These are phyloP conservation scores for Dicranocentrus wangi DNA, from an alignment of 2,888 invertebrate genomes.

Conservation along the genomic window DNA sequence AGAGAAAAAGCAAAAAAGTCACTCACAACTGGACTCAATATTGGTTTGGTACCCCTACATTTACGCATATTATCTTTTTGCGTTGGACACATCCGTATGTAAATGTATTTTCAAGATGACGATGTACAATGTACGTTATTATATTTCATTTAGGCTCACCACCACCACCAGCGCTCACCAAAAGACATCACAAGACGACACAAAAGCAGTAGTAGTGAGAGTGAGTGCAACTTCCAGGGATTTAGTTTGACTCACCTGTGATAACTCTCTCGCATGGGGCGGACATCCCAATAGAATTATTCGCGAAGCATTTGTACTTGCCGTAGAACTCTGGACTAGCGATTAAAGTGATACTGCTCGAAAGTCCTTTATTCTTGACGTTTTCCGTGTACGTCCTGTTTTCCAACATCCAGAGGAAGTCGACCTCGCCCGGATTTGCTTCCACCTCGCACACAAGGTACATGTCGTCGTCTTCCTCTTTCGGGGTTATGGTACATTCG, in stretches of 20 bases:
- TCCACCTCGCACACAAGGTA: conserved; percentile 86
- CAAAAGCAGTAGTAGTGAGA: conserved; percentile 24
- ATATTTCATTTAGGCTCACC: conserved; percentile 28
- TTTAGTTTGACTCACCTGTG: conserved; percentile 76
- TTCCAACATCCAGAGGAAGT: conserved; percentile 89
- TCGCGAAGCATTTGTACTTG: conserved; percentile 89
- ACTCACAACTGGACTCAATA: conserved; percentile 35
- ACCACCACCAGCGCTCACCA: conserved; percentile 48
- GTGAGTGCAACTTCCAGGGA: too few species aligned
- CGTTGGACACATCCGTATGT: not conserved
- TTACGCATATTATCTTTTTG: conserved; percentile 31
- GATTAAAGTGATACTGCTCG: conserved; percentile 81
- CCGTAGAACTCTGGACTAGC: conserved; percentile 80
- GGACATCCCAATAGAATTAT: conserved; percentile 85
- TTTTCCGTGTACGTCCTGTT: conserved; percentile 87
- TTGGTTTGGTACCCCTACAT: conserved; percentile 13
- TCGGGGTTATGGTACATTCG: conserved; percentile 86
- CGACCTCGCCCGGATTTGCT: conserved; percentile 86
- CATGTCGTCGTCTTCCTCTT: conserved; percentile 83
- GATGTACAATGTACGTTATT: not conserved
- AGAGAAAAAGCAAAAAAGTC: conserved; percentile 62
- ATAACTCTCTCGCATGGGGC: conserved; percentile 78
- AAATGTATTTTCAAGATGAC: conserved; percentile 1
- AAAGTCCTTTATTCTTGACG: conserved; percentile 77
- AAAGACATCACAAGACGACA: conserved; percentile 50